A percentile compares a stretch with the other conserved stretches of the same genome.
Conservation (phyloP, 1,140 invertebrate species). For the Penaeus indicus region DNA sequence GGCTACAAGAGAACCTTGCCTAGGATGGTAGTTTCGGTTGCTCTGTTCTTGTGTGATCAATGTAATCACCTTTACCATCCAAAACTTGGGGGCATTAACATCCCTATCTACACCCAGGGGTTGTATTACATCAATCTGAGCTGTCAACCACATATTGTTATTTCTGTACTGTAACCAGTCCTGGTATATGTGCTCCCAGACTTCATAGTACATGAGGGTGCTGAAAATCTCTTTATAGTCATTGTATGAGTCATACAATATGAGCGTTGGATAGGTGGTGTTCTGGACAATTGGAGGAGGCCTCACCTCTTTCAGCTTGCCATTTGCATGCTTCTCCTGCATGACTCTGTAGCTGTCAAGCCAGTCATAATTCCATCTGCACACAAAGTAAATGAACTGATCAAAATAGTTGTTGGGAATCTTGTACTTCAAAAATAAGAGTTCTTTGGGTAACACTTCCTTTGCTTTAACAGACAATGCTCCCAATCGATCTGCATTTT, state of each 20-base stretch:
- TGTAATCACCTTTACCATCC: constrained; percentile 49
- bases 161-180: constrained; percentile 57
- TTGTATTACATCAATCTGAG: constrained; percentile 43
- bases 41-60: constrained; percentile 52
- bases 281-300: constrained; percentile 51
- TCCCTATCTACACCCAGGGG: constrained; percentile 26
- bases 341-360: constrained; percentile 48
- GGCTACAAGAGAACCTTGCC: constrained; percentile 56
- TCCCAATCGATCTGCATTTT: constrained; percentile 37
- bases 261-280: constrained; percentile 60
- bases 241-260: constrained; percentile 57
- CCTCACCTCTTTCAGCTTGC: neutral
- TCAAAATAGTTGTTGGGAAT: constrained; percentile 50
- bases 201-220: constrained; percentile 55
- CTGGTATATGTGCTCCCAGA: constrained; percentile 62
- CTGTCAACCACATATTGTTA: constrained; percentile 36
- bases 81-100: constrained; percentile 41
- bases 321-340: constrained; percentile 33
- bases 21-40: constrained; percentile 27
- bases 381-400: constrained; percentile 54
- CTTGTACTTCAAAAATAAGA: constrained; percentile 33
- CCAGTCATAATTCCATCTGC: constrained; percentile 66
- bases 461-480: constrained; percentile 32
- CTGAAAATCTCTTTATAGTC: constrained; percentile 64
- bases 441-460: constrained; percentile 45